Evolutionary conservation across 37 sponge, comb jelly and placozoan species (phyloP), one percentile per base, ranked within the genome.

Genomic region (Spongilla lacustris): DNA sequence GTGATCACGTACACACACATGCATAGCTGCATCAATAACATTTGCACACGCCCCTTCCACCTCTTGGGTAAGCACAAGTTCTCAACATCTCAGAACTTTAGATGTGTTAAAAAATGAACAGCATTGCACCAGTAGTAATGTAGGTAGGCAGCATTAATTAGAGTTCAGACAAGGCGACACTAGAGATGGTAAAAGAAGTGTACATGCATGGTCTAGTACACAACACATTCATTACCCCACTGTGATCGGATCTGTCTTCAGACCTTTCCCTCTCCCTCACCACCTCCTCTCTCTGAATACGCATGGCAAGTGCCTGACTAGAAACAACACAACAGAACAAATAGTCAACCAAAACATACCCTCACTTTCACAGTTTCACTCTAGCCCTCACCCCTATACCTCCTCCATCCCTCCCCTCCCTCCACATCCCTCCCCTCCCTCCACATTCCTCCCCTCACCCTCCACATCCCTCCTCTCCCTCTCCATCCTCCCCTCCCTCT

Each of bases 401-500:
- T 37, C 34, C 81, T 30, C 36, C 69, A 22, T 28, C 69, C 33
- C 26, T 73, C 19, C 26, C 34, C n/a, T 29, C 46, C 48, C 14
- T 23, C 66, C 36, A 35, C 36, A 31, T 23, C 31, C 31, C 34
- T 23, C 8, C 74, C 34, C 72, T 73, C 48, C 67, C 66, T 33
- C 34, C 36, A n/a, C 36, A 33, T 67, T 33, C 31, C 69, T 76
- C 41, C 34, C 38, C 37, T 66, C 37, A 33, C 67, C 35, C n/a
- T 37, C 67, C 69, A 69, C 38, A 36, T 32, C 27, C 75, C 36
- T 30, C 69, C 84, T 50, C 72, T 37, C 34, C 50, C 50, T 83
- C 75, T 36, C 73, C 80, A 67, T 78, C 37, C 30, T 79, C 80
- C n/a, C 34, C 67, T 3, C 17, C 76, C 25, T 27, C 25, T 67